phyloP scores from a whole-genome alignment of 1,140 invertebrate genomes.

The Macrobrachium rosenbergii region DNA sequence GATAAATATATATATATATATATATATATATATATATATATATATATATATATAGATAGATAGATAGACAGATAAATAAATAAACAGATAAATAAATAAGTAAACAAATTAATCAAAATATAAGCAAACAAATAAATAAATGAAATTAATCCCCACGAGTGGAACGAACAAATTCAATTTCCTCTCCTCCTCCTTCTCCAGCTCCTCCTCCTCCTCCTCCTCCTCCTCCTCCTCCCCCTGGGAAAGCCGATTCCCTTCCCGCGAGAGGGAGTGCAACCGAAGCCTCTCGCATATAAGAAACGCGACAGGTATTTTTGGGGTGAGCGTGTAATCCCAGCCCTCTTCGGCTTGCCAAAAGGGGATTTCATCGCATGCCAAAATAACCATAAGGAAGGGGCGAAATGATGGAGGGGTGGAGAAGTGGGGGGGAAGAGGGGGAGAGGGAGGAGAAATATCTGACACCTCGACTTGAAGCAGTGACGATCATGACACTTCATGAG shows the following conservation, averaged over 20 bases:
- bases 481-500: no score
- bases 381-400: not conserved
- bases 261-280: no score
- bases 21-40: not conserved
- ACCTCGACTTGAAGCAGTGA: no score
- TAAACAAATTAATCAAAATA: not conserved
- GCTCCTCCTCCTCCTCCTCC: no score
- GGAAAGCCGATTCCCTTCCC: no score
- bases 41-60: not conserved
- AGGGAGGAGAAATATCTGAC: constrained; percentile 9
- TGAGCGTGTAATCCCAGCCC: not conserved
- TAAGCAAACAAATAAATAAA: not conserved
- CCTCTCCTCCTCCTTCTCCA: no score
- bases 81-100: not conserved
- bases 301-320: no score
- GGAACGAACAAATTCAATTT: no score
- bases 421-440: not conserved
- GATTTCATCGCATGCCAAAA: constrained; percentile 2
- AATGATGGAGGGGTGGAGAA: not conserved
- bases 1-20: not conserved
- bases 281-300: no score
- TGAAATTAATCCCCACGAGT: not conserved
- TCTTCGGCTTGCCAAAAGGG: not conserved
- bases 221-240: constrained; percentile 18
- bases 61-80: not conserved